Percentiles rank a stretch among this genome's conserved stretches.
Evolutionary conservation across 2,888 invertebrate genomes (phyloP).

Genomic region (Troides aeacus): DNA sequence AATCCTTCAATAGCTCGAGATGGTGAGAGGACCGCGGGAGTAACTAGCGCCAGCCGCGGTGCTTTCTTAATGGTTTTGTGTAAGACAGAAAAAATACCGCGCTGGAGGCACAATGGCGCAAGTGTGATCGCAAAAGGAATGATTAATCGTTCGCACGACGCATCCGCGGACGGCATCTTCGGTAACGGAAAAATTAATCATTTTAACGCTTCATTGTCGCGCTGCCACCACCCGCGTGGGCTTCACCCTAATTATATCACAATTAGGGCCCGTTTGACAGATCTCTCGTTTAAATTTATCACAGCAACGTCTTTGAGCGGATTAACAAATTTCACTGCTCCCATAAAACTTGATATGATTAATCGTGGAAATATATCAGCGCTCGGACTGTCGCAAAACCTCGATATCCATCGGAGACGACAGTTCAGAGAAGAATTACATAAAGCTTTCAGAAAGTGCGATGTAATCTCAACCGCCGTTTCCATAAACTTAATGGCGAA

Average conservation of each 20-base stretch:
- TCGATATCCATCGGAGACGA: slow-evolving; percentile 53
- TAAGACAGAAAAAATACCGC: slow-evolving; percentile 75
- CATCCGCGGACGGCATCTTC: slow-evolving; percentile 57
- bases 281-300: slow-evolving; percentile 68
- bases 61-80: slow-evolving; percentile 77
- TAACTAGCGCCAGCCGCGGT: slow-evolving; percentile 68
- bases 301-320: slow-evolving; percentile 46
- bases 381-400: slow-evolving; percentile 37
- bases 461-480: slow-evolving; percentile 77
- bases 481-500: slow-evolving; percentile 78
- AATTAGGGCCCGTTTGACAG: slow-evolving; percentile 75
- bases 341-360: slow-evolving; percentile 64
- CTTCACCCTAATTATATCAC: slow-evolving; percentile 74
- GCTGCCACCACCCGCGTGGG: slow-evolving; percentile 67
- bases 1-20: slow-evolving; percentile 72
- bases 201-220: slow-evolving; percentile 76
- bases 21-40: slow-evolving; percentile 60
- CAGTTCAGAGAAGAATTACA: slow-evolving; percentile 65
- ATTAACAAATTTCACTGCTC: slow-evolving; percentile 52
- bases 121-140: slow-evolving; percentile 66
- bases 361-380: slow-evolving; percentile 45
- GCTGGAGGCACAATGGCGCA: slow-evolving; percentile 66
- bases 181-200: slow-evolving; percentile 75
- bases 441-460: slow-evolving; percentile 77
- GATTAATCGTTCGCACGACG: slow-evolving; percentile 74